phyloP scores from a whole-genome alignment of 2,797 vertebrate species.

The Microctenopoma stevenorrisi region DNA sequence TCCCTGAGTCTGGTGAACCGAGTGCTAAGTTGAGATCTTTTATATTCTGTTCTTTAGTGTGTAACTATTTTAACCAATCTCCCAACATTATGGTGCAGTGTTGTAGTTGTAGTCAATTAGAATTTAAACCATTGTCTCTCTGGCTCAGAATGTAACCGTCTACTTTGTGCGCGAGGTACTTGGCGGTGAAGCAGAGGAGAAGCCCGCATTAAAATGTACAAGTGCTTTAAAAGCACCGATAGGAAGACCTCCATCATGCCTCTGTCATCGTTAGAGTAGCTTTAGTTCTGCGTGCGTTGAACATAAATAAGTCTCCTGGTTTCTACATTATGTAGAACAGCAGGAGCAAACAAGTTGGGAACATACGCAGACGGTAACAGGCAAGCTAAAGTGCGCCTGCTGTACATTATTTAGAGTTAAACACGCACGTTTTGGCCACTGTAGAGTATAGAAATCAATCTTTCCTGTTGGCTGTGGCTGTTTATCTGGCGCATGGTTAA shows the following conservation, averaged over 20 bases:
- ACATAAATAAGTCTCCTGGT: too few species aligned
- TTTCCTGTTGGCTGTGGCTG: background rate
- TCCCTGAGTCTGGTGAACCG: background rate
- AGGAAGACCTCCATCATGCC: too few species aligned
- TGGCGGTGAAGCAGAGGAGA: background rate
- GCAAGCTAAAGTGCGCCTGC: too few species aligned
- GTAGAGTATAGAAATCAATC: background rate
- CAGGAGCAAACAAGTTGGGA: background rate
- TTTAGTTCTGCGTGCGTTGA: too few species aligned
- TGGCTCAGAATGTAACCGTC: background rate
- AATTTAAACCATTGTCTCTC: background rate
- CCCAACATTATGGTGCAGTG: background rate
- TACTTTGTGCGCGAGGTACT: background rate
- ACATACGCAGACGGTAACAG: too few species aligned
- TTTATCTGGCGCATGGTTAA: background rate
- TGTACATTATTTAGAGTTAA: slow-evolving; percentile 2
- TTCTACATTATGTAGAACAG: background rate
- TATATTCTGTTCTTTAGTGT: background rate
- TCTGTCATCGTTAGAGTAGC: too few species aligned
- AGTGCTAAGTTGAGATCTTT: background rate
- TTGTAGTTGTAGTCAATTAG: background rate
- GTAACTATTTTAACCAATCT: background rate
- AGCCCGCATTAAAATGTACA: background rate
- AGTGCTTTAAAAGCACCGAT: too few species aligned
- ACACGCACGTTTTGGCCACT: background rate